A percentile compares a stretch with the other conserved stretches of the same genome.
phyloP scores from a whole-genome alignment of 2,113 vertebrate species.

The Myrmecobius fasciatus region DNA sequence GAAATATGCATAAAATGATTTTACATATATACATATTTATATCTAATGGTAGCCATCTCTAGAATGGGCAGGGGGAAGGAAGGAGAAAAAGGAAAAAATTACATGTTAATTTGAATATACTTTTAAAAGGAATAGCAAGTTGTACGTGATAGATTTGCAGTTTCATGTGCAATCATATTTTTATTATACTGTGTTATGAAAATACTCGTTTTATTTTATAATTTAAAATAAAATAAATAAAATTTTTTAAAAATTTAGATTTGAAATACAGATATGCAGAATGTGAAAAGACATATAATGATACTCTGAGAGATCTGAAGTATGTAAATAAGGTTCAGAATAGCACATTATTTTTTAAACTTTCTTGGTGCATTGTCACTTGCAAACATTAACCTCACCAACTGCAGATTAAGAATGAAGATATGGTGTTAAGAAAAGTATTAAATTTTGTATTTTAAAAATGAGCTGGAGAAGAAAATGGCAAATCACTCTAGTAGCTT shows the following conservation, averaged over 20 bases:
- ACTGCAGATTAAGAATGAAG: neutral
- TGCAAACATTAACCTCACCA: neutral
- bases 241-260: neutral
- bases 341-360: neutral
- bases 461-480: neutral
- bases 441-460: neutral
- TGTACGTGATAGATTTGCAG: neutral
- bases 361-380: neutral
- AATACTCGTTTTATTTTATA: neutral
- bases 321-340: neutral
- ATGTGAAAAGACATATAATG: neutral
- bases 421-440: neutral
- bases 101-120: neutral
- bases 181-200: neutral
- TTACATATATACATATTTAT: no score
- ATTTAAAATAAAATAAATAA: neutral
- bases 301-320: neutral
- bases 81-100: neutral
- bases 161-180: neutral
- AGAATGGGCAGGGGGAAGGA: no score
- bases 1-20: no score
- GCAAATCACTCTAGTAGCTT: neutral
- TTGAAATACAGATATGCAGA: neutral
- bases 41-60: no score
- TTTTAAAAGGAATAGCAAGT: neutral